Base-by-base conservation (phyloP, 2,797 vertebrate species). In the Ctenopoma multispine region DNA sequence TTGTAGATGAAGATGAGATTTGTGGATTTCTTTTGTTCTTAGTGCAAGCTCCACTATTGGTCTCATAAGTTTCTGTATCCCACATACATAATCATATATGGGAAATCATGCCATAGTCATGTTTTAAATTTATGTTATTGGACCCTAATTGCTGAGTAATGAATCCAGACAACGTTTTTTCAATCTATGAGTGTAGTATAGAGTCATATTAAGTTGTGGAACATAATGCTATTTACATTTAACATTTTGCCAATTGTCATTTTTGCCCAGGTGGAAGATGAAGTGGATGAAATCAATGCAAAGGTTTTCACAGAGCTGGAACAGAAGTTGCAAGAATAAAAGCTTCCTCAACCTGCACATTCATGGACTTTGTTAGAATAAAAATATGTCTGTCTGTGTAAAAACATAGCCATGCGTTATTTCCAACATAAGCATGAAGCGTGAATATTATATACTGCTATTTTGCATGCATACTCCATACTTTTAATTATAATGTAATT, bases 251-350 rank as follows among this genome's bases (percentile, higher is more conserved):
- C 11, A 34, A 47, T 43, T 53, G 29, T 58, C 7, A 10, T 58
- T 67, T 69, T 76, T 59, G 5, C 27, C 36, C 56, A 96, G 95
- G 94, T 96, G 64, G 87, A 93, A 87, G 95, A 96, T 88, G 93
- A 95, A 91, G 85, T 95, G 74, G 94, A 96, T 92, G 92, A 95
- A 87, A 58, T 94, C 69, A 96, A 86, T 63, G 77, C 87, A 44
- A 94, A 92, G 72, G 93, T 94, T 72, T 95, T 95, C 79, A 77
- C 85, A 21, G 93, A 95, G 54, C 62, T 96, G 75, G 95, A 95
- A 41, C 82, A 67, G 17, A 95, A 95, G 85, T 79, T 95, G 67
- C 77, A 92, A 69, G 89, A 95, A n/a, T 92, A 43, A 87, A 64
- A 63, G 43, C 1, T 1, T 56, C 21, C n/a, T 43, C 1, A 1